phyloP scores from a whole-genome alignment of 1,140 invertebrate genomes.

The Ceratosolen solmsi region DNA sequence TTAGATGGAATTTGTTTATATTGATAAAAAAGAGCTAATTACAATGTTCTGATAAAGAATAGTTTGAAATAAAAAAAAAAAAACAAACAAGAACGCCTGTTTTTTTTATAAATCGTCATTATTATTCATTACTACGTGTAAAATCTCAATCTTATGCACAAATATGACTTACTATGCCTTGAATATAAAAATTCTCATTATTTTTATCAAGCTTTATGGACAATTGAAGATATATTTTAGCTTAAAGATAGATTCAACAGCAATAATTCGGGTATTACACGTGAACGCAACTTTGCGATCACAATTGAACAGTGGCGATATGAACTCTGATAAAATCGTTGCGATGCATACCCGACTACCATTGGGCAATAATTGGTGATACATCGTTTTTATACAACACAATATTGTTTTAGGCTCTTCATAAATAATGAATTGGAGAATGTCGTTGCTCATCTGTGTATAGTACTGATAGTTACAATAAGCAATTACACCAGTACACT shows the following conservation, averaged over 20 bases:
- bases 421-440: not conserved
- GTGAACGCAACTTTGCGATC: not conserved
- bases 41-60: too few relatives aligned
- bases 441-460: not conserved
- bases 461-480: not conserved
- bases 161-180: too few relatives aligned
- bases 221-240: not conserved
- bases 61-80: too few relatives aligned
- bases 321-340: constrained; percentile 40
- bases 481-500: not conserved
- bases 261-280: not conserved
- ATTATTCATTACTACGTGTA: too few relatives aligned
- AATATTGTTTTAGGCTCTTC: not conserved
- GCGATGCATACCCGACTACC: not conserved
- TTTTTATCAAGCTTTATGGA: not conserved
- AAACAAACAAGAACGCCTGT: too few relatives aligned
- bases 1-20: too few relatives aligned
- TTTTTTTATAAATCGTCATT: too few relatives aligned
- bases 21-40: too few relatives aligned
- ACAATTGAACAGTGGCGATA: not conserved
- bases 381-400: not conserved
- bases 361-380: constrained; percentile 17
- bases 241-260: not conserved
- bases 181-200: constrained; percentile 40
- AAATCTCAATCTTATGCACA: too few relatives aligned